phyloP scores from a whole-genome alignment of 2,797 vertebrate genomes.

The Anguilla anguilla region DNA sequence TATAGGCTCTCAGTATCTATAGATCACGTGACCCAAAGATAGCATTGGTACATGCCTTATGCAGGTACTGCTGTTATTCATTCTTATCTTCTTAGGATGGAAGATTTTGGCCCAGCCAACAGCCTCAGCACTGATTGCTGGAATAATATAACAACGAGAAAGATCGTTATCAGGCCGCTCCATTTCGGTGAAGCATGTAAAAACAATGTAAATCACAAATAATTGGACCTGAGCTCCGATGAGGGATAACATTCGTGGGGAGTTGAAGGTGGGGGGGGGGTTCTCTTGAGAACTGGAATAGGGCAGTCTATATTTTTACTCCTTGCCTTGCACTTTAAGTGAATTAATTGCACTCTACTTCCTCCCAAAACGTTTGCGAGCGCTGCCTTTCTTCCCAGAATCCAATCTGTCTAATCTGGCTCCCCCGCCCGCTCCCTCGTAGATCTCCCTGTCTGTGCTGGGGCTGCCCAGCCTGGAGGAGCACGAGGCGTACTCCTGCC shows the following conservation, averaged over 20 bases:
- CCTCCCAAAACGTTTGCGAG: not conserved
- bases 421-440: constrained; percentile 29
- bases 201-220: constrained; percentile 18
- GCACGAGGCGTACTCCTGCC: constrained; percentile 86
- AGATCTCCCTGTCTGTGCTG: constrained; percentile 85
- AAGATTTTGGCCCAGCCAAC: not conserved
- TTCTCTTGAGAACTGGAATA: not conserved
- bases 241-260: not conserved
- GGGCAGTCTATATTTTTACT: not conserved
- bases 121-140: constrained; percentile 8
- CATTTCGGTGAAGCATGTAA: not conserved
- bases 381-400: not conserved
- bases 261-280: not conserved
- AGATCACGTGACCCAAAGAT: not conserved
- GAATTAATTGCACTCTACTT: not conserved
- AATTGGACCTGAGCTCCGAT: not conserved
- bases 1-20: not conserved
- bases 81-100: not conserved
- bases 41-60: not conserved
- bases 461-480: constrained; percentile 81
- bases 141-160: constrained; percentile 6
- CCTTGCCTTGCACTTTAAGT: not conserved
- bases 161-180: constrained; percentile 18
- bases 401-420: not conserved
- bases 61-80: not conserved